These are phyloP conservation scores for Eulithis testata DNA, from an alignment of 2,888 invertebrate species.

Conservation along the genomic window DNA sequence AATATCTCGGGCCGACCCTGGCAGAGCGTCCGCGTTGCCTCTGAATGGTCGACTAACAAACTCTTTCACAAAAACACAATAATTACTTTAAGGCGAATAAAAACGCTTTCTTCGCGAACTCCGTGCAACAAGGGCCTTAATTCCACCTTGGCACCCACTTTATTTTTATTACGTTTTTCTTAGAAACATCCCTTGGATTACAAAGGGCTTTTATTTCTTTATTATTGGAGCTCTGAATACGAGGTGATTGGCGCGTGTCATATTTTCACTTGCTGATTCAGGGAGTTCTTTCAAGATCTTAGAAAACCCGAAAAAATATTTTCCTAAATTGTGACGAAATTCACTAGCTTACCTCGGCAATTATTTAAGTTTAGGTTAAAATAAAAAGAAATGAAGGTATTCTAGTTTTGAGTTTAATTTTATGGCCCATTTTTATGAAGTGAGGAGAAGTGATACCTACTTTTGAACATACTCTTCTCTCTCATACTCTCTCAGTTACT, in stretches of 20 bases:
- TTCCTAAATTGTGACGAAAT: no score
- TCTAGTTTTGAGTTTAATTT: no score
- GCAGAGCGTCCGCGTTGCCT: slow-evolving; percentile 66
- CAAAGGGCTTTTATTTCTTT: slow-evolving; percentile 42
- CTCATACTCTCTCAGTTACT: no score
- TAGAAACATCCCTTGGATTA: slow-evolving; percentile 22
- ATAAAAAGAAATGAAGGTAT: no score
- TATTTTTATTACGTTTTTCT: slow-evolving; percentile 47
- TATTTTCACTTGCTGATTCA: slow-evolving; percentile 9
- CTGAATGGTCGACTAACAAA: slow-evolving; percentile 83
- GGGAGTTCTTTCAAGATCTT: background rate
- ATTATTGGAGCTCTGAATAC: slow-evolving; percentile 32
- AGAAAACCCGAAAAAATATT: no score
- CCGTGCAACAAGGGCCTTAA: slow-evolving; percentile 71
- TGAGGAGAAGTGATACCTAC: no score
- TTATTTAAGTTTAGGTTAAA: no score
- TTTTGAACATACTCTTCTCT: no score
- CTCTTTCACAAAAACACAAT: slow-evolving; percentile 85
- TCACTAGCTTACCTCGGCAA: no score
- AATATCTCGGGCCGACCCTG: slow-evolving; percentile 55
- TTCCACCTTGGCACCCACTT: slow-evolving; percentile 71
- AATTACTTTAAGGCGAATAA: slow-evolving; percentile 83
- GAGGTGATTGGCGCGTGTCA: slow-evolving; percentile 24
- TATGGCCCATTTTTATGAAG: no score
- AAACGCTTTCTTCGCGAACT: slow-evolving; percentile 73